Evolutionary conservation across 2,797 vertebrate genomes (phyloP), one percentile per base, ranked within the genome.

Genomic region (Allobates femoralis): DNA sequence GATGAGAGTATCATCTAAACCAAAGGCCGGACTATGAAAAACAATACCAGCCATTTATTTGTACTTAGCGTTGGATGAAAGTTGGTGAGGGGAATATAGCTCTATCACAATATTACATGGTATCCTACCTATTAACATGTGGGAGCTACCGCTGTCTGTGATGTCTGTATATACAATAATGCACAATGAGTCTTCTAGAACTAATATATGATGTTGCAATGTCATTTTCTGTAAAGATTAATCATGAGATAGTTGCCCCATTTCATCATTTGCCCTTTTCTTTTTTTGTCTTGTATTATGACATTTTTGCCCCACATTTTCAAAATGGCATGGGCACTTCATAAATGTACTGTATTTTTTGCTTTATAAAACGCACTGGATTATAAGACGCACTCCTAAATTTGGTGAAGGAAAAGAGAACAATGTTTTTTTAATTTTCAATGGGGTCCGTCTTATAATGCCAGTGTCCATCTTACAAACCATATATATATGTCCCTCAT

Each of bases 31-130:
- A 15, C 66, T 34, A 67, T 84, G 86, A 78, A 79, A 79, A 69
- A 62, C 41, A 77, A 79, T 80, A 87, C 55, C 64, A 50, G 58
- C 75, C 15, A 51, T 85, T 80, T 86, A 81, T 81, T 60, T 26
- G 23, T 60, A 80, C 66, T 69, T 32, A 79, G 23, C 7, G 37
- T 56, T 62, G 30, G 51, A 23, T n/a, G 28, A 28, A 53, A 77
- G 58, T 74, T 23, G 12, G 21, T 14, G 28, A 3, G 56, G 55
- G 2, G 14, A 64, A 30, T 4, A 28, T 64, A 66, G 64, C 5
- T 34, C 64, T 67, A 1, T 46, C 6, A 8, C 41, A 46, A 46
- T 46, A 46, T 46, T 7, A 46, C 41, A 46, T 46, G 3, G 41
- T 46, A 46, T 11, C 41, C 41, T 46, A 64, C 62, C 30, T 5